Evolutionary conservation across 2,888 invertebrate species (phyloP).

Genomic region (Eilema caniola): DNA sequence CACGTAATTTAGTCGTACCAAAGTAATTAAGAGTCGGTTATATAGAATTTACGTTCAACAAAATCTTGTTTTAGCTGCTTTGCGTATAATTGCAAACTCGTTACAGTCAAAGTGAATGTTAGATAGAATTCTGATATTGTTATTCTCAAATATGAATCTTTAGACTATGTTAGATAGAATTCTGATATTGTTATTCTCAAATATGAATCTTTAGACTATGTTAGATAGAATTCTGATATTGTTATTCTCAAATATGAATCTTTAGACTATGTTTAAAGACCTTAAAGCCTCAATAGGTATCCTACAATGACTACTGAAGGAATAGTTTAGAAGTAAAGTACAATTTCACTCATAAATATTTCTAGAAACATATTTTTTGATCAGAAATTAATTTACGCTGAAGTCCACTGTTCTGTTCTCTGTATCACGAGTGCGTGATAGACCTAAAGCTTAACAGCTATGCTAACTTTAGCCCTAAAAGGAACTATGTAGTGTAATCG

Average conservation of each 20-base stretch:
- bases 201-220: background rate
- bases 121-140: conserved; percentile 22
- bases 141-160: background rate
- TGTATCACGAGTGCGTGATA: too few relatives aligned
- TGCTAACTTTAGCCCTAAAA: too few relatives aligned
- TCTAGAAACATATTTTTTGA: too few relatives aligned
- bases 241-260: background rate
- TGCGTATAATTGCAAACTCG: conserved; percentile 57
- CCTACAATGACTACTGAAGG: background rate
- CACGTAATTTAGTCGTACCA: conserved; percentile 57
- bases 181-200: conserved; percentile 14
- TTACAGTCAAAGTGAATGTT: conserved; percentile 23
- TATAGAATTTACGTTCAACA: conserved; percentile 61
- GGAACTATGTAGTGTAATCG: too few relatives aligned
- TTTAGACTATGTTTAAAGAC: background rate
- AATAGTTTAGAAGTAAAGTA: background rate
- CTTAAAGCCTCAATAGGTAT: background rate
- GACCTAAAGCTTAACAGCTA: too few relatives aligned
- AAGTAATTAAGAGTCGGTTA: conserved; percentile 47
- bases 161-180: conserved; percentile 5
- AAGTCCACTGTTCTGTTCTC: too few relatives aligned
- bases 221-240: conserved; percentile 21
- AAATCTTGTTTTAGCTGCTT: conserved; percentile 59
- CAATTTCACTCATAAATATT: background rate
- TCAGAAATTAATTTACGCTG: too few relatives aligned